Evolutionary conservation across 2,888 invertebrate genomes (phyloP).

Genomic region (Ecliptopera silaceata): DNA sequence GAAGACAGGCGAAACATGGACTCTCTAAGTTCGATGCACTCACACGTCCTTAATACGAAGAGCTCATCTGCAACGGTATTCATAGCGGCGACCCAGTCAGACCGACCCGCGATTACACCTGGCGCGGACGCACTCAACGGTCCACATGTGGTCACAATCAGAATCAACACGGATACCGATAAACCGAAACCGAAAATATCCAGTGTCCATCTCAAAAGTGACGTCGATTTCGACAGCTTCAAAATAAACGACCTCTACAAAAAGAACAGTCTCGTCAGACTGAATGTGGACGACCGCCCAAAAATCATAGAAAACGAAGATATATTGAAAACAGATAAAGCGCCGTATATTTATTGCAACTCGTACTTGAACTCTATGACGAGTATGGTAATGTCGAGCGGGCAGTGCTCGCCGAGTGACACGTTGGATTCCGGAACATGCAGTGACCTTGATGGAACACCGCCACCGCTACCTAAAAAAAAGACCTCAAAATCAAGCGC

Average conservation of each 20-base stretch:
- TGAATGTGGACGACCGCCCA: slow-evolving; percentile 80
- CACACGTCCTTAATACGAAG: slow-evolving; percentile 81
- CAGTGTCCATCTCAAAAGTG: slow-evolving; percentile 77
- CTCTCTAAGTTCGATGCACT: slow-evolving; percentile 80
- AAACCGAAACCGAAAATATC: slow-evolving; percentile 78
- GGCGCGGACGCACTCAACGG: slow-evolving; percentile 73
- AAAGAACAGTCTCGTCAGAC: slow-evolving; percentile 82
- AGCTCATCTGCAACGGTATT: slow-evolving; percentile 81
- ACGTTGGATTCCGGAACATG: slow-evolving; percentile 93
- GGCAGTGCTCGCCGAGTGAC: slow-evolving; percentile 92
- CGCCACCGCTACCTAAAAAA: slow-evolving; percentile 87
- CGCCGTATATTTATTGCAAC: slow-evolving; percentile 85
- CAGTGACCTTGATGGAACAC: slow-evolving; percentile 90
- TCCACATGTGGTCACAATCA: slow-evolving; percentile 87
- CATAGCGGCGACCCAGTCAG: slow-evolving; percentile 79
- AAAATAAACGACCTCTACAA: slow-evolving; percentile 66
- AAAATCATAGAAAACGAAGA: slow-evolving; percentile 81
- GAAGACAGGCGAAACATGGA: slow-evolving; percentile 64
- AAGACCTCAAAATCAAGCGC: slow-evolving; percentile 80
- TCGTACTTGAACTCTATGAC: slow-evolving; percentile 80
- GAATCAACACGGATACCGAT: slow-evolving; percentile 85
- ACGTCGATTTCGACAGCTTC: slow-evolving; percentile 70
- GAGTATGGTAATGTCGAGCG: slow-evolving; percentile 87
- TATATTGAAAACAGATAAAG: slow-evolving; percentile 68
- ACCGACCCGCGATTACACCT: slow-evolving; percentile 73